Evolutionary conservation across 1,140 invertebrate species (phyloP).

Genomic region (Sesamia nonagrioides): DNA sequence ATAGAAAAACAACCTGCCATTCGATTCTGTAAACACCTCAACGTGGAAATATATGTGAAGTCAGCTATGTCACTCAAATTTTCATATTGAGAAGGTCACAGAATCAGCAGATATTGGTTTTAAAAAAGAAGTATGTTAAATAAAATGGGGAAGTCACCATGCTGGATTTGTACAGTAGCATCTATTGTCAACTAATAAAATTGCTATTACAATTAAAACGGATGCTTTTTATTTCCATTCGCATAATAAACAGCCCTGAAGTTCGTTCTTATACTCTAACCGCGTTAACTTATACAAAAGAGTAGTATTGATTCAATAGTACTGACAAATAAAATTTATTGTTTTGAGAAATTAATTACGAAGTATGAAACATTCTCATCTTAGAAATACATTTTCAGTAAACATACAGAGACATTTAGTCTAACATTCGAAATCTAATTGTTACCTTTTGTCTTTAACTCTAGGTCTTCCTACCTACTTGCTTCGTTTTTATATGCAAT

Average conservation of each 20-base stretch:
- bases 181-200: neutral
- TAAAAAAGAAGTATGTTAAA: too few relatives aligned
- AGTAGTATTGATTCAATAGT: neutral
- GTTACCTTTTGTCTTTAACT: neutral
- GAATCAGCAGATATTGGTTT: too few relatives aligned
- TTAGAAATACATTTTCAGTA: too few relatives aligned
- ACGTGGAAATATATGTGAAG: too few relatives aligned
- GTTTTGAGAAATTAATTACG: neutral
- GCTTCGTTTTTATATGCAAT: neutral
- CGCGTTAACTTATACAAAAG: too few relatives aligned
- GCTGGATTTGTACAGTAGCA: neutral
- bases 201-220: slow-evolving; percentile 3
- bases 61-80: neutral
- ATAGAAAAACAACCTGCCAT: too few relatives aligned
- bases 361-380: too few relatives aligned
- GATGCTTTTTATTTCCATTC: neutral
- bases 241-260: too few relatives aligned
- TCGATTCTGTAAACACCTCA: too few relatives aligned
- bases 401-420: too few relatives aligned
- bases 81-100: neutral
- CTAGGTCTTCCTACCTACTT: neutral
- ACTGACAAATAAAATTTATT: neutral
- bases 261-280: too few relatives aligned
- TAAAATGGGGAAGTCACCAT: neutral
- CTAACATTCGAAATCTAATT: neutral